Percentiles rank a stretch among this genome's conserved stretches.
Conservation (phyloP, 1,140 invertebrate species). For the Lordiphosa clarofinis region DNA sequence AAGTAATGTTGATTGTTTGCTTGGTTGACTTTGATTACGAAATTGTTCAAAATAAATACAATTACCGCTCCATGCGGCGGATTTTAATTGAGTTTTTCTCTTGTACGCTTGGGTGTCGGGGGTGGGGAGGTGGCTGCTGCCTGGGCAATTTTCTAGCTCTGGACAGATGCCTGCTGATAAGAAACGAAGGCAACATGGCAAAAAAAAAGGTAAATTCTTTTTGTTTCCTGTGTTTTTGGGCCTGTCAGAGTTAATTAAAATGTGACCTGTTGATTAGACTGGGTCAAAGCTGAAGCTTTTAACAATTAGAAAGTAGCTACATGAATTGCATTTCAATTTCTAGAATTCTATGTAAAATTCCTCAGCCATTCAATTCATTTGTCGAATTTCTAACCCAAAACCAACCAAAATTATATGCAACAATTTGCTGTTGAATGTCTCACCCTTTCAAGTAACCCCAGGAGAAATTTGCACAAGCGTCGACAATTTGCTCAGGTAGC, state of each 20-base stretch:
- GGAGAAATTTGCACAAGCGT: slow-evolving; percentile 73
- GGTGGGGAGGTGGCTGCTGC: too few relatives aligned
- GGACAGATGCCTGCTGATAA: slow-evolving; percentile 41
- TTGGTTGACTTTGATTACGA: slow-evolving; percentile 69
- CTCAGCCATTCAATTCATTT: neutral
- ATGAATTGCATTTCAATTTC: too few relatives aligned
- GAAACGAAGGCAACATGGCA: slow-evolving; percentile 1
- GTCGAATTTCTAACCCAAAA: neutral
- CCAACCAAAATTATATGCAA: slow-evolving; percentile 45
- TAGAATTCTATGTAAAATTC: too few relatives aligned
- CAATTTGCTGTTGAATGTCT: slow-evolving; percentile 61
- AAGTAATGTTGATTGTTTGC: slow-evolving; percentile 76
- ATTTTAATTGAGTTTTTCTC: slow-evolving; percentile 68
- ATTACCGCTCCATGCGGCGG: slow-evolving; percentile 45
- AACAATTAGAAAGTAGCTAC: too few relatives aligned
- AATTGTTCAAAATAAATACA: slow-evolving; percentile 77
- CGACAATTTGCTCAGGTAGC: slow-evolving; percentile 69
- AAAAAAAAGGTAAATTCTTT: slow-evolving; percentile 52
- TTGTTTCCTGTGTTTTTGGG: slow-evolving; percentile 21
- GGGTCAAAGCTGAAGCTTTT: slow-evolving; percentile 12
- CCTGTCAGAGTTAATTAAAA: slow-evolving; percentile 69
- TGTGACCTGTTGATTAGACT: slow-evolving; percentile 49
- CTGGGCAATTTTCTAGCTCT: slow-evolving; percentile 34
- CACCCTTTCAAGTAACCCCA: slow-evolving; percentile 56
- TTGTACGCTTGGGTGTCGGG: slow-evolving; percentile 8